Percentiles rank a stretch among this genome's conserved stretches.
Evolutionary conservation across 1,140 invertebrate genomes (phyloP).

Genomic region (Saccostrea glomerata): DNA sequence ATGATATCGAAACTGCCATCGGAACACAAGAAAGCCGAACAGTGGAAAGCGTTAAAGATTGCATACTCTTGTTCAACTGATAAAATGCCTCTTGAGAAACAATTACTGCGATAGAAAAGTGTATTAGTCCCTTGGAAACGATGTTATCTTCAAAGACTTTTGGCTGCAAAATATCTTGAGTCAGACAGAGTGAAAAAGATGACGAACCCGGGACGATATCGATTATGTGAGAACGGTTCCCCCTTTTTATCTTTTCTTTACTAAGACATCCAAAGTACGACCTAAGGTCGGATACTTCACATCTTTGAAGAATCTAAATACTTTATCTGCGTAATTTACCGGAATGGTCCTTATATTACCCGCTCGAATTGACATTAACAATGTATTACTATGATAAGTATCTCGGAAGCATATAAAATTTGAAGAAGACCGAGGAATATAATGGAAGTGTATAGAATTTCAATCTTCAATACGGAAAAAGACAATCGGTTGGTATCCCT

Average conservation of each 20-base stretch:
- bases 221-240: constrained; percentile 22
- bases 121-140: constrained; percentile 33
- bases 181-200: constrained; percentile 37
- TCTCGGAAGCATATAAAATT: constrained; percentile 32
- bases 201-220: constrained; percentile 34
- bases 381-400: constrained; percentile 28
- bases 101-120: constrained; percentile 34
- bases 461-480: constrained; percentile 34
- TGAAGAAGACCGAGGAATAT: constrained; percentile 34
- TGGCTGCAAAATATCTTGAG: constrained; percentile 37
- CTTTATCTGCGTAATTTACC: constrained; percentile 31
- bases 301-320: constrained; percentile 34
- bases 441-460: constrained; percentile 25
- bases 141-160: constrained; percentile 37
- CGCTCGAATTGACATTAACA: constrained; percentile 33
- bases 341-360: constrained; percentile 15
- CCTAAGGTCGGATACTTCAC: constrained; percentile 31
- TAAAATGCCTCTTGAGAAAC: constrained; percentile 36
- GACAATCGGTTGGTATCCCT: constrained; percentile 11
- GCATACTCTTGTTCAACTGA: constrained; percentile 31
- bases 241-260: constrained; percentile 11
- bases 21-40: constrained; percentile 31
- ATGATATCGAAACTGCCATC: constrained; percentile 37
- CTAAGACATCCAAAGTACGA: constrained; percentile 33
- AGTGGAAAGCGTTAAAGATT: constrained; percentile 36